Evolutionary conservation across 2,888 invertebrate genomes (phyloP), one percentile per base, ranked within the genome.

Genomic region (Coenonympha glycerion): DNA sequence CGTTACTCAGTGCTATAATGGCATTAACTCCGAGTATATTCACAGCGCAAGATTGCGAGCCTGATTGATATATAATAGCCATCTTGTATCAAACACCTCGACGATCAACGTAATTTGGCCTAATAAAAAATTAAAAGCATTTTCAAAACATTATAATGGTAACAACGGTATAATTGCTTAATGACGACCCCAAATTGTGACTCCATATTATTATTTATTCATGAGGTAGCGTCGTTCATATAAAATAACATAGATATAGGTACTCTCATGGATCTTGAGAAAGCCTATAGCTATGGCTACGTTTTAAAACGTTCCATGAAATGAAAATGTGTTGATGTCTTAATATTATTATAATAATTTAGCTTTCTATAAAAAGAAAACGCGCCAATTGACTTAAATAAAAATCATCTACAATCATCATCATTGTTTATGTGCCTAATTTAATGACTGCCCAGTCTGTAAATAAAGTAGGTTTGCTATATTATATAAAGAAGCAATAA

Each of bases 111-210:
- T 79, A 81, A 82, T 83, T 78, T 76, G 73, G 64, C 71, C 76
- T 77, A 79, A 82, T 86, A 86, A 86, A 87, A 86, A 86, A 83
- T 85, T 85, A 83, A 87, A 86, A 83, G 81, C 83, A 78, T 83
- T 85, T 82, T 69, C 63, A 83, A 80, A 85, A 82, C 76, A 79
- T 81, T 67, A 74, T 82, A 78, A 78, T 80, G 76, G 70, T 79
- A 82, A 82, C 79, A 83, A 79, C 79, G 62, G 70, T 69, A 80
- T 86, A 86, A 87, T 87, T 85, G 79, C 80, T 79, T 87, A 86
- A 87, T 85, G 84, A 77, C 71, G 68, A 71, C 19, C 66, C 75
- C 72, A 76, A 81, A 82, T 82, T 82, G 73, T 79, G 80, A 82
- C 76, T 80, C 69, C 68, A 71, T 78, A 81, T 84, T 79, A 80